phyloP scores from a whole-genome alignment of 2,113 vertebrate species.

The Ranitomeya variabilis region DNA sequence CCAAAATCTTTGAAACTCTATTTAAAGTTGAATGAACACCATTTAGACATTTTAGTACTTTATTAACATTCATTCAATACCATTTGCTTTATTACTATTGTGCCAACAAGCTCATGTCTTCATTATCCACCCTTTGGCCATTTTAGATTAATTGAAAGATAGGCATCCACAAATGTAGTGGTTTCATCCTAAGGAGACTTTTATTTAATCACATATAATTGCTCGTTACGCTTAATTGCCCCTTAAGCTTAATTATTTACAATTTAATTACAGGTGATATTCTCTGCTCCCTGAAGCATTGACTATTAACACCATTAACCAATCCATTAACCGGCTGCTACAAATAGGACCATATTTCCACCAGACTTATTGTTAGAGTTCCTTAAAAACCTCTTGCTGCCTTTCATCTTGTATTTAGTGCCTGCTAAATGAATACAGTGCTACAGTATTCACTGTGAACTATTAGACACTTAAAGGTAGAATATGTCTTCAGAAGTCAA shows the following conservation, averaged over 20 bases:
- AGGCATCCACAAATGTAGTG: constrained; percentile 39
- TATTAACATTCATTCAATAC: constrained; percentile 3
- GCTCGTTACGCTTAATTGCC: constrained; percentile 46
- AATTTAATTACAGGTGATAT: constrained; percentile 55
- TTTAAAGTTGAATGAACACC: background rate
- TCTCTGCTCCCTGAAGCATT: constrained; percentile 48
- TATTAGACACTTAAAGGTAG: background rate
- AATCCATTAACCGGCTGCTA: constrained; percentile 43
- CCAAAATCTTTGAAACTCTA: background rate
- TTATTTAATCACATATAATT: constrained; percentile 51
- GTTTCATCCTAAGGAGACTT: constrained; percentile 41
- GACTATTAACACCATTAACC: constrained; percentile 46
- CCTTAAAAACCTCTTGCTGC: background rate
- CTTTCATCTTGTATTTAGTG: background rate
- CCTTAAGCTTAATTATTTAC: constrained; percentile 54
- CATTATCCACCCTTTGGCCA: constrained; percentile 27
- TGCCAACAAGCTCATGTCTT: background rate
- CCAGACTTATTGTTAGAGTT: constrained; percentile 21
- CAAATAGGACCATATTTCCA: constrained; percentile 36
- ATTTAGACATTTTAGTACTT: background rate
- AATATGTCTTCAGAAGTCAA: background rate
- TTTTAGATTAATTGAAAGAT: constrained; percentile 51
- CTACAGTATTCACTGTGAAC: background rate
- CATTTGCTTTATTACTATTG: constrained; percentile 23
- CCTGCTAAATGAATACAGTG: background rate